Percentiles rank a stretch among this genome's conserved stretches.
Conservation (phyloP, 1,140 invertebrate genomes). For the Nasonia longicornis region DNA sequence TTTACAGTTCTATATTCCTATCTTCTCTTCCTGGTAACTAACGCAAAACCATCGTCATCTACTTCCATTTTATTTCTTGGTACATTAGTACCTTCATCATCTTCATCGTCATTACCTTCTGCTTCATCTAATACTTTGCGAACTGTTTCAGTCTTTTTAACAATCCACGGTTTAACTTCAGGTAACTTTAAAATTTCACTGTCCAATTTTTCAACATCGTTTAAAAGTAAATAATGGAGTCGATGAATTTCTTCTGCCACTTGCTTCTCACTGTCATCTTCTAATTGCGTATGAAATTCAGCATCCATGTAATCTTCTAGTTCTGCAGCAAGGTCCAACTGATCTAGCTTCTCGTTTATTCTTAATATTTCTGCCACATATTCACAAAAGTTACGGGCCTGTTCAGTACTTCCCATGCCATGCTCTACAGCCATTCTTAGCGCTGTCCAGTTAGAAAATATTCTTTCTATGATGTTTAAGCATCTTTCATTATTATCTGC, state of each 20-base stretch:
- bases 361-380: slow-evolving; percentile 54
- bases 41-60: slow-evolving; percentile 52
- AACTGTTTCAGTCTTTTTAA: background rate
- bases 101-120: slow-evolving; percentile 26
- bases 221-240: slow-evolving; percentile 53
- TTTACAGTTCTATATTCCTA: slow-evolving; percentile 45
- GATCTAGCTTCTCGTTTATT: slow-evolving; percentile 52
- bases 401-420: slow-evolving; percentile 54
- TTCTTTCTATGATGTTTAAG: slow-evolving; percentile 46
- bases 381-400: slow-evolving; percentile 52
- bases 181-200: slow-evolving; percentile 55
- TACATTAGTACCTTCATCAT: slow-evolving; percentile 36
- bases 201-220: slow-evolving; percentile 43
- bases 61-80: slow-evolving; percentile 45
- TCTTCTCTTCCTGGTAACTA: slow-evolving; percentile 52
- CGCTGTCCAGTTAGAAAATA: slow-evolving; percentile 63
- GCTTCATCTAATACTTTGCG: background rate
- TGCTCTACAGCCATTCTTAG: slow-evolving; percentile 59
- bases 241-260: slow-evolving; percentile 55
- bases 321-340: slow-evolving; percentile 43
- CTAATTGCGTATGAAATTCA: slow-evolving; percentile 55
- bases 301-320: slow-evolving; percentile 59
- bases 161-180: slow-evolving; percentile 54
- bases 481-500: background rate
- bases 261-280: slow-evolving; percentile 56